Conservation (phyloP, 2,888 invertebrate genomes). For the Sesia apiformis region DNA sequence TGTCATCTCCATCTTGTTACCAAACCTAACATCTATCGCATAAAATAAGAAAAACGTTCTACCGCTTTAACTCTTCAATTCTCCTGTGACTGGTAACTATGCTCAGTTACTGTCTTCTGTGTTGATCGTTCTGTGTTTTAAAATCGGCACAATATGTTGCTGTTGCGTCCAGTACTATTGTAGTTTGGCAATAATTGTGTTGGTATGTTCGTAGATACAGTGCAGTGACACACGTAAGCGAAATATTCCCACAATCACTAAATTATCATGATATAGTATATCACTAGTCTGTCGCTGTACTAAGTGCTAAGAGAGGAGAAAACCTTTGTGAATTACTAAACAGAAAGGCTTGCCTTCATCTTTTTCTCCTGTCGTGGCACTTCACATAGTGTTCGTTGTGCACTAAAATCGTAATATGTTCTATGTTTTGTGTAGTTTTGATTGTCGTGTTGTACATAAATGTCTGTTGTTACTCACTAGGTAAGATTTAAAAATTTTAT, state of each 20-base stretch:
- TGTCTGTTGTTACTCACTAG: not conserved
- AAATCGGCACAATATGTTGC: too few species aligned
- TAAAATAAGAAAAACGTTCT: not conserved
- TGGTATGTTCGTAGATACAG: not conserved
- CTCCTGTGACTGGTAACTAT: slow-evolving; percentile 5
- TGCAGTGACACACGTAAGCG: not conserved
- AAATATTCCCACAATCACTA: not conserved
- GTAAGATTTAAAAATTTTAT: not conserved
- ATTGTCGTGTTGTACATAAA: not conserved
- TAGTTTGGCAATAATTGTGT: not conserved
- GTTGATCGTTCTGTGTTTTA: not conserved
- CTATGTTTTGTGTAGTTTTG: not conserved
- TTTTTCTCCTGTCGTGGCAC: not conserved
- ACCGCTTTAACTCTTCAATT: slow-evolving; percentile 6
- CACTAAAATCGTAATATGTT: not conserved
- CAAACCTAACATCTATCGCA: not conserved
- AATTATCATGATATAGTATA: too few species aligned
- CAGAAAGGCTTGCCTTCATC: not conserved
- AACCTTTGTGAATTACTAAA: too few species aligned
- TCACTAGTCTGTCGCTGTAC: slow-evolving; percentile 26
- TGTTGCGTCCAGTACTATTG: not conserved
- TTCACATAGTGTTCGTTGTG: not conserved
- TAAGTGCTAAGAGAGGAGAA: not conserved
- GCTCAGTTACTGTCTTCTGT: not conserved
- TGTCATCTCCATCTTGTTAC: not conserved